Evolutionary conservation across 35 echinoderm and acorn worm genomes (phyloP), one percentile per base, ranked within the genome.

Genomic region (Eucidaris tribuloides): DNA sequence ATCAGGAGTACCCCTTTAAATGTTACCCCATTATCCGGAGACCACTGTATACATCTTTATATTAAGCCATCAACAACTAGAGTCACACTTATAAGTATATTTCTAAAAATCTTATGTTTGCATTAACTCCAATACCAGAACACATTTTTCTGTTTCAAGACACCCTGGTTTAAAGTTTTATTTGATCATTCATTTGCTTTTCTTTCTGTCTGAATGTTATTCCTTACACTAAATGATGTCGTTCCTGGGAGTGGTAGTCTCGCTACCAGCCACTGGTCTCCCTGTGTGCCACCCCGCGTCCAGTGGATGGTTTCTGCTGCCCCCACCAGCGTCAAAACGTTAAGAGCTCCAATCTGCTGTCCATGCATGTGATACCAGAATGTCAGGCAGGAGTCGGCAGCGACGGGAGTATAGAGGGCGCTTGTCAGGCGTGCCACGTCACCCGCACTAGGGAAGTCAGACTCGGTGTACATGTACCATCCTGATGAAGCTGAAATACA

Each of bases 311-410:
- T 65, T 19, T 48, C 81, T 3, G 72, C 33, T 5, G 82, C 23
- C 14, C 88, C 88, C 24, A 45, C 29, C 2, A 42, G 28, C 38
- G 13, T 41, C 66, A 72, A n/a, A n/a, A 72, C 66, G 38, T 72
- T 72, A n/a, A 72, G 1, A n/a, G 28, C 23, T 29, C 94, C 94
- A 0, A 89, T 79, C 24, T 85, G 50, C 24, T 56, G 62, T 48
- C 94, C 94, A 82, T 97, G 91, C 89, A 97, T 97, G 41, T 97
- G 89, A 63, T 97, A 97, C 94, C 94, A 97, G 65, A 97, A 97
- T 33, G 76, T 72, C n/a, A 97, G 46, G 34, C 94, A 97, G 38
- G 76, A 66, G 9, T 60, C 82, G 2, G 46, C 42, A 2, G 37
- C 58, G 7, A 55, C 57, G 18, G 80, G 56, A 1, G 40, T 38